These are phyloP conservation scores for Calypte anna DNA, from an alignment of 2,113 vertebrate genomes.

Conservation along the genomic window DNA sequence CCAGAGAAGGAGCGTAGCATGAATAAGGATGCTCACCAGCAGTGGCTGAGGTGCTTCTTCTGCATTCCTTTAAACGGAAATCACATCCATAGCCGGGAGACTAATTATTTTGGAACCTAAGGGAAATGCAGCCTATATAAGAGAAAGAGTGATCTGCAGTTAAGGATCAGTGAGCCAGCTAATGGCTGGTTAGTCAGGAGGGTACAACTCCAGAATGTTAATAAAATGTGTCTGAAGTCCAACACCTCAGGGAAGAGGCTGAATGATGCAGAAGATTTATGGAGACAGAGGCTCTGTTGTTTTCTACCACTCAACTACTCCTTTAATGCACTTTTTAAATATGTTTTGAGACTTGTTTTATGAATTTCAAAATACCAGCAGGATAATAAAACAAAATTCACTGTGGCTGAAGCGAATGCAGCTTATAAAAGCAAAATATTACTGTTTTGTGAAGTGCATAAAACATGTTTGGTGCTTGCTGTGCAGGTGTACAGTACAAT, in stretches of 20 bases:
- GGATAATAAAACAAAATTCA: conserved; percentile 6
- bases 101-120: conserved; percentile 76
- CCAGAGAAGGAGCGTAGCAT: background rate
- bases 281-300: conserved; percentile 34
- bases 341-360: conserved; percentile 15
- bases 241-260: conserved; percentile 67
- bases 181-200: conserved; percentile 75
- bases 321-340: conserved; percentile 25
- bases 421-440: conserved; percentile 28
- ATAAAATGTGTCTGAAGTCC: conserved; percentile 68
- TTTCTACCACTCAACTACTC: background rate
- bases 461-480: background rate
- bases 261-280: conserved; percentile 27
- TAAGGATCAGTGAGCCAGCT: conserved; percentile 76
- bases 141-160: conserved; percentile 71
- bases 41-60: conserved; percentile 48
- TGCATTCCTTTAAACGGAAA: conserved; percentile 67
- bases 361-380: conserved; percentile 27
- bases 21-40: conserved; percentile 50
- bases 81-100: conserved; percentile 67
- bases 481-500: background rate
- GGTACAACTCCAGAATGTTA: conserved; percentile 74
- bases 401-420: background rate
- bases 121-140: conserved; percentile 73
- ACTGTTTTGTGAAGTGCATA: background rate